Percentiles rank a stretch among this genome's conserved stretches.
These are phyloP conservation scores for Dolichallabes microphthalmus DNA, from an alignment of 2,113 vertebrate species.

Conservation along the genomic window DNA sequence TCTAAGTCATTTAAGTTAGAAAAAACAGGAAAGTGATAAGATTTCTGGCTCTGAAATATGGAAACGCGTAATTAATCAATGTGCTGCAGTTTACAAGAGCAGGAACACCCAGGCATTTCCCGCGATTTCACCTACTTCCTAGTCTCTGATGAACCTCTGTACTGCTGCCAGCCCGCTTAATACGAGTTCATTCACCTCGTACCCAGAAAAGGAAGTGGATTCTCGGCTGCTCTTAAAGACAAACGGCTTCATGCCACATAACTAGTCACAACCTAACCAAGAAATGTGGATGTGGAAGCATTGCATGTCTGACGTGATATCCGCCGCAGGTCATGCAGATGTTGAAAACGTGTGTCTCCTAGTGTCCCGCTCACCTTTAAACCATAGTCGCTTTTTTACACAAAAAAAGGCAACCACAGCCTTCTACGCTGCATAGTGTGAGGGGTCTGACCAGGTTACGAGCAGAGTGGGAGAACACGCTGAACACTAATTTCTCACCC, in stretches of 20 bases:
- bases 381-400: background rate
- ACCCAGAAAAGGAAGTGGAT: conserved; percentile 18
- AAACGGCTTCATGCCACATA: conserved; percentile 4
- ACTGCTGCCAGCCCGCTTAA: background rate
- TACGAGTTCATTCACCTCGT: conserved; percentile 19
- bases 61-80: background rate
- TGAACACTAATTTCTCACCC: background rate
- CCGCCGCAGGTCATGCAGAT: no score
- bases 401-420: background rate
- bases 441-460: background rate
- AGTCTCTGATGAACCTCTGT: background rate
- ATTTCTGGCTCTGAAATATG: background rate
- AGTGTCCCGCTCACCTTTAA: background rate
- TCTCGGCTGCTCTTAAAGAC: background rate
- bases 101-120: background rate
- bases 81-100: background rate
- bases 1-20: no score
- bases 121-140: conserved; percentile 30
- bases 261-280: background rate
- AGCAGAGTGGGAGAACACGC: background rate
- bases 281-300: background rate
- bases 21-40: no score
- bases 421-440: background rate
- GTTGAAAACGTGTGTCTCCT: background rate
- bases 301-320: background rate